Evolutionary conservation across 2,888 invertebrate genomes (phyloP), one percentile per base, ranked within the genome.

Genomic region (Alloscopus bannaensis): DNA sequence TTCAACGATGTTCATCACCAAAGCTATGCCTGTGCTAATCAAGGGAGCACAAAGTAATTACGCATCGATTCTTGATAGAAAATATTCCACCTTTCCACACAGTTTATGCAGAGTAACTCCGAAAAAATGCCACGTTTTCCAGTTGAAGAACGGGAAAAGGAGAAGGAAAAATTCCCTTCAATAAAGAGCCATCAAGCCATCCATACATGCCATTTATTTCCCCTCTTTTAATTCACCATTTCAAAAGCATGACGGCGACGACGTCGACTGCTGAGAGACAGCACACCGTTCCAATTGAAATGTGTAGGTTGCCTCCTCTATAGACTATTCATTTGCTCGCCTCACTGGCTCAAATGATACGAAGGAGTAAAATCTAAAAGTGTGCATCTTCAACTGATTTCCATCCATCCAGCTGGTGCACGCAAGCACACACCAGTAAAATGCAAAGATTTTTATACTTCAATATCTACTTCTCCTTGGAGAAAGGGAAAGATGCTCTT

Each of bases 331-430:
- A 75, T 20, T 75, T 65, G 40, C 75, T 73, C 75, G 75, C 75
- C 68, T 59, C 66, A 75, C 75, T 75, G 47, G 60, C 50, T 66
- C 47, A 36, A 59, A 66, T 45, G 68, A 73, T 73, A 65, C 59
- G 73, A 47, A 65, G n/a, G 47, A 3, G 24, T 6, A 52, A 52
- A 60, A 75, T 66, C 75, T 75, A 66, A n/a, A n/a, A 45, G 45
- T 31, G 64, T 73, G 68, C 50, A 75, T 75, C 75, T 68, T 60
- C 50, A 75, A 59, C 75, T 75, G 75, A 75, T 52, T 75, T 75
- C 47, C 66, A 75, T 40, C 73, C 73, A 73, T 75, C 73, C 60
- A 57, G 65, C 57, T 64, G 18, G 20, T 60, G 29, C 11, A 22
- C 22, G 3, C 55, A 4, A 13, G 20, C 55, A n/a, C 55, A 47